Evolutionary conservation across 2,888 invertebrate genomes (phyloP), one percentile per base, ranked within the genome.

Genomic region (Machimus atricapillus): DNA sequence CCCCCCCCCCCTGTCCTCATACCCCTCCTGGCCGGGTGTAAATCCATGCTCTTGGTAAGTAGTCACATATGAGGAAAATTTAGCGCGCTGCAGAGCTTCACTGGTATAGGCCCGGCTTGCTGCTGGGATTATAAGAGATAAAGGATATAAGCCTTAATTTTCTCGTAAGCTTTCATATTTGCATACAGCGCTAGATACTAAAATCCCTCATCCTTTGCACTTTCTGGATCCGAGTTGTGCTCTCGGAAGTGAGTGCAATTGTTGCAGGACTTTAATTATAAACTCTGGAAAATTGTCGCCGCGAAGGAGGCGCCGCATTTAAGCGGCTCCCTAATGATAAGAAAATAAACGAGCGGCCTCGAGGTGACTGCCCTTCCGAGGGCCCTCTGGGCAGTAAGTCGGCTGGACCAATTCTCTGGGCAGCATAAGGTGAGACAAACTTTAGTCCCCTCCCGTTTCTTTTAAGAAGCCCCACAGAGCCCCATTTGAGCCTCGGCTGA

Each of bases 141-240:
- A 66, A 66, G 66, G 66, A 66, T n/a, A 52, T 79, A 79, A 79
- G 79, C 79, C 78, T 79, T 46, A 79, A 52, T 52, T 79, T 79
- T 79, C 79, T 52, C 46, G 23, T 79, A 34, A 27, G 79, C 79
- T 79, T n/a, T 79, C 79, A 79, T 79, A 79, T 79, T 79, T 79
- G 40, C 79, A 79, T 46, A 56, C 46, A 79, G 31, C 79, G 79
- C 14, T 43, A n/a, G n/a, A n/a, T n/a, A 23, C 27, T 31, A 79
- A 46, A 79, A 46, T 79, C 56, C 34, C 43, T 52, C 66, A 66
- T 19, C 23, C 66, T 66, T 66, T 66, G 66, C 66, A 66, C 23
- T 66, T 66, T 19, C 66, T 23, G 66, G 66, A 23, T 66, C 27
- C 66, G 27, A 66, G 66, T 8, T 9, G 27, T 66, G 27, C 12